A percentile compares a stretch with the other conserved stretches of the same genome.
These are phyloP conservation scores for Cataglyphis albicans DNA, from an alignment of 2,888 invertebrate species.

Conservation along the genomic window DNA sequence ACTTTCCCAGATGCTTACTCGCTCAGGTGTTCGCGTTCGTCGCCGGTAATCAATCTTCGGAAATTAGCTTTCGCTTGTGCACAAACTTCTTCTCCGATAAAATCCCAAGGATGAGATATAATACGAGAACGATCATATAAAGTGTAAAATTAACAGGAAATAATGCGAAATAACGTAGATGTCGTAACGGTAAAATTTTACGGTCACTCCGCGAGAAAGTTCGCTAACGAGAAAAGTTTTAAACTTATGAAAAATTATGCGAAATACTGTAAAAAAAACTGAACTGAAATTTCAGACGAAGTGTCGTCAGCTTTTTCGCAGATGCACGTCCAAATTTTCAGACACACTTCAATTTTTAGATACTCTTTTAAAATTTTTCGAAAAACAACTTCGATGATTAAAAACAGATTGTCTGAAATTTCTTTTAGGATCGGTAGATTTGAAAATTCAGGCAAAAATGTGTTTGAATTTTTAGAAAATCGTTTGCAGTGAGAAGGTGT, in stretches of 20 bases:
- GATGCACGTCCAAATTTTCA: no score
- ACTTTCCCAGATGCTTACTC: conserved; percentile 29
- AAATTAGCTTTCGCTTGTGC: conserved; percentile 45
- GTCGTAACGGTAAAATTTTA: neutral
- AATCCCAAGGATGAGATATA: neutral
- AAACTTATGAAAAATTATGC: neutral
- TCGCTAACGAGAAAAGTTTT: conserved; percentile 23
- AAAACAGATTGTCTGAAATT: no score
- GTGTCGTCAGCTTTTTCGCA: no score
- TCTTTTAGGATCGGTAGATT: no score
- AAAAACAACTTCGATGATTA: no score
- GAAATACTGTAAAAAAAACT: no score
- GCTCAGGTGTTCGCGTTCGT: conserved; percentile 35
- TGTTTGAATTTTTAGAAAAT: no score
- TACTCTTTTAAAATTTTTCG: no score
- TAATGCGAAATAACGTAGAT: conserved; percentile 10
- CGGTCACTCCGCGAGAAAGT: neutral
- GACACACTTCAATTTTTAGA: no score
- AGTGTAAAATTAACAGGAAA: conserved; percentile 22
- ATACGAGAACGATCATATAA: neutral
- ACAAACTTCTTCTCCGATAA: conserved; percentile 17
- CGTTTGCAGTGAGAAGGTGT: neutral
- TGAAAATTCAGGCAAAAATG: no score
- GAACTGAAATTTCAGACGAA: no score
- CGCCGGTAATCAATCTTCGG: conserved; percentile 58